Conservation (phyloP, 2,797 vertebrate genomes). For the Setipinna tenuifilis region DNA sequence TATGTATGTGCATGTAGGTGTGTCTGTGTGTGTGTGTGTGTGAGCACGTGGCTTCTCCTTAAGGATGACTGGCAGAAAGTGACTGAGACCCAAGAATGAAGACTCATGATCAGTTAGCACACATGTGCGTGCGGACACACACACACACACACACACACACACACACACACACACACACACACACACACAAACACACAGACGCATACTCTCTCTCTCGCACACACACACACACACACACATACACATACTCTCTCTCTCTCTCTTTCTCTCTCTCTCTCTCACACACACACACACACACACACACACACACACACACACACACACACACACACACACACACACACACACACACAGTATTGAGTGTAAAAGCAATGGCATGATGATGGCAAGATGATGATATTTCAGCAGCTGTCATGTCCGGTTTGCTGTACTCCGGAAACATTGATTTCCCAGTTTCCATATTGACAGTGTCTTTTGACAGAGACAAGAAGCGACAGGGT, state of each 20-base stretch:
- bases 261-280: too few species aligned
- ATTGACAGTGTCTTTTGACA: neutral
- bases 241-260: too few species aligned
- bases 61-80: constrained; percentile 41
- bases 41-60: constrained; percentile 23
- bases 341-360: neutral
- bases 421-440: neutral
- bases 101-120: constrained; percentile 44
- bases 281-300: constrained; percentile 21
- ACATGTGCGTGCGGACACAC: constrained; percentile 28
- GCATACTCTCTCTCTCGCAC: too few species aligned
- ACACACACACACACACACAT: neutral
- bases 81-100: constrained; percentile 43
- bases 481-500: neutral
- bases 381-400: constrained; percentile 16
- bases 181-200: neutral
- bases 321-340: constrained; percentile 9
- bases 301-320: neutral
- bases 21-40: neutral
- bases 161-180: neutral
- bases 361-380: neutral
- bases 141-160: constrained; percentile 23
- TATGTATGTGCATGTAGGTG: neutral
- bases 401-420: neutral
- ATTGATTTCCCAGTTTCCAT: neutral